Conservation (phyloP, 53 echinoderm and acorn worm species). For the Antedon mediterranea region DNA sequence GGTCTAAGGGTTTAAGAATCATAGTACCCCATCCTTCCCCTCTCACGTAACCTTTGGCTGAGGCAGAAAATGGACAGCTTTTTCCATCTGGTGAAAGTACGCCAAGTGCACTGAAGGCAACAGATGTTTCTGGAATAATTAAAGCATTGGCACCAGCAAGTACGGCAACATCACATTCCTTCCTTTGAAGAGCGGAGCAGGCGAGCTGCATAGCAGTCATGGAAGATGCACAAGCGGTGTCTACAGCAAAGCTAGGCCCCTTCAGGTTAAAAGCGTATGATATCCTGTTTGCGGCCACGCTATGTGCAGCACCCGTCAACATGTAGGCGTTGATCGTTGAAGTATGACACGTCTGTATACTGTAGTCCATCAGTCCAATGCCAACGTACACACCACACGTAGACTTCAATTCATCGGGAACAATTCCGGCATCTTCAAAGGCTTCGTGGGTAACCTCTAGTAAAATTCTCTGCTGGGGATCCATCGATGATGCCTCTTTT, state of each 20-base stretch:
- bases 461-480: conserved; percentile 1
- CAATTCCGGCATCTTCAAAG: not conserved
- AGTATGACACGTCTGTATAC: conserved; percentile 33
- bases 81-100: conserved; percentile 82
- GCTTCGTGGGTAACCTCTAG: not conserved
- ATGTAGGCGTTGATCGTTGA: conserved; percentile 66
- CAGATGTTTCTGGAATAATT: conserved; percentile 71
- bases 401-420: conserved; percentile 27
- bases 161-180: conserved; percentile 64
- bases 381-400: conserved; percentile 67
- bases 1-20: conserved; percentile 62
- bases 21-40: conserved; percentile 87
- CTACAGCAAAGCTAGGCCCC: conserved; percentile 52
- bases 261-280: conserved; percentile 72
- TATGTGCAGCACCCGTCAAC: conserved; percentile 55
- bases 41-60: conserved; percentile 85
- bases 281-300: conserved; percentile 52
- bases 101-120: conserved; percentile 90
- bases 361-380: conserved; percentile 71
- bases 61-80: conserved; percentile 81
- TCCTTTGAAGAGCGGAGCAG: conserved; percentile 64
- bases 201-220: conserved; percentile 85
- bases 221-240: conserved; percentile 86
- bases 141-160: conserved; percentile 61
- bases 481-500: conserved; percentile 16